These are phyloP conservation scores for Mobula hypostoma DNA, from an alignment of 2,113 vertebrate genomes.

Conservation along the genomic window DNA sequence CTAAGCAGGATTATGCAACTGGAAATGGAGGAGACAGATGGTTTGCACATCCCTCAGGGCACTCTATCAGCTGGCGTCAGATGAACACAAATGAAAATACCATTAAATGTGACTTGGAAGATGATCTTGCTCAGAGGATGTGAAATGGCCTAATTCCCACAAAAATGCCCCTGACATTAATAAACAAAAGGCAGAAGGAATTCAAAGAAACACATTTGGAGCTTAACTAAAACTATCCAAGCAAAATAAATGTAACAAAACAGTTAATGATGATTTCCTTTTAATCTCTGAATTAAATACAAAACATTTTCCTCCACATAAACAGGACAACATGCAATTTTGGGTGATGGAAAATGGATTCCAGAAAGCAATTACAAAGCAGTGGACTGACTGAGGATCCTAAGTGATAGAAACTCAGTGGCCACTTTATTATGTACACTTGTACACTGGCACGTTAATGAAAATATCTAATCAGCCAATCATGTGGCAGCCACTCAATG, in stretches of 20 bases:
- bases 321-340: background rate
- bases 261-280: background rate
- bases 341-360: background rate
- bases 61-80: slow-evolving; percentile 11
- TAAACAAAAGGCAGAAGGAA: background rate
- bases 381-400: background rate
- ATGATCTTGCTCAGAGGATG: background rate
- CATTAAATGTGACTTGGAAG: slow-evolving; percentile 24
- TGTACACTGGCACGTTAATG: too few species aligned
- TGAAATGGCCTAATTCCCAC: background rate
- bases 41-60: background rate
- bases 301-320: background rate
- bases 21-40: background rate
- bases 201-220: background rate
- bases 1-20: background rate
- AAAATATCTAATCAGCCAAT: too few species aligned
- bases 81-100: background rate
- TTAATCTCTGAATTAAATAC: background rate
- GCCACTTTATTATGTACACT: too few species aligned
- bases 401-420: background rate
- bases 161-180: background rate
- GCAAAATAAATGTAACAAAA: background rate
- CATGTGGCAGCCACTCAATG: too few species aligned
- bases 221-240: background rate
- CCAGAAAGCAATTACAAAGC: background rate